Evolutionary conservation across 2,888 invertebrate species (phyloP).

Genomic region (Lepas anatifera): DNA sequence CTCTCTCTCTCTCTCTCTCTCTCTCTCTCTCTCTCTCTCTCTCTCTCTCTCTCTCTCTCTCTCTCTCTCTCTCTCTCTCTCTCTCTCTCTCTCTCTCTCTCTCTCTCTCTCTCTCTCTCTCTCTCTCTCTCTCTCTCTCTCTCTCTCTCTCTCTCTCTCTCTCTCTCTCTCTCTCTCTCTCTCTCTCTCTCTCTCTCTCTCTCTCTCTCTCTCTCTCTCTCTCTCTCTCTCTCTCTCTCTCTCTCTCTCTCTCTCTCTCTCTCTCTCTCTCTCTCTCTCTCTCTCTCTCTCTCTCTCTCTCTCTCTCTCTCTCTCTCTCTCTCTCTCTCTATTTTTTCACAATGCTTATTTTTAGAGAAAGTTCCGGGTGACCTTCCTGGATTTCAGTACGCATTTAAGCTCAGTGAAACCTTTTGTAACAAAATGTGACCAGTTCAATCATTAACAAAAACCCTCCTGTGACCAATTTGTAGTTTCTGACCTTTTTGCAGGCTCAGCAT

Average conservation of each 20-base stretch:
- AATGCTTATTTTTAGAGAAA: background rate
- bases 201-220: constrained; percentile 6
- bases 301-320: background rate
- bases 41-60: background rate
- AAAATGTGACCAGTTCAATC: too few species aligned
- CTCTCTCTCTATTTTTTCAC: background rate
- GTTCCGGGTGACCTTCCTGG: too few species aligned
- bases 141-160: constrained; percentile 7
- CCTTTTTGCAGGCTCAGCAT: constrained; percentile 58
- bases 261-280: background rate
- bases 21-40: background rate
- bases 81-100: background rate
- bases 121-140: background rate
- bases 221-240: background rate
- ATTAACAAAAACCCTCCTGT: too few species aligned
- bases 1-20: background rate
- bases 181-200: constrained; percentile 1
- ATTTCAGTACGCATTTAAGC: background rate
- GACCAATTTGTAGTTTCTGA: too few species aligned
- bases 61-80: background rate
- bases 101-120: constrained; percentile 5
- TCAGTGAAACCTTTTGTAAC: too few species aligned
- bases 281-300: background rate
- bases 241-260: background rate
- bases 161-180: background rate